Percentiles rank a stretch among this genome's conserved stretches.
These are phyloP conservation scores for Amblyjoppa proteus DNA, from an alignment of 2,888 invertebrate genomes.

Conservation along the genomic window DNA sequence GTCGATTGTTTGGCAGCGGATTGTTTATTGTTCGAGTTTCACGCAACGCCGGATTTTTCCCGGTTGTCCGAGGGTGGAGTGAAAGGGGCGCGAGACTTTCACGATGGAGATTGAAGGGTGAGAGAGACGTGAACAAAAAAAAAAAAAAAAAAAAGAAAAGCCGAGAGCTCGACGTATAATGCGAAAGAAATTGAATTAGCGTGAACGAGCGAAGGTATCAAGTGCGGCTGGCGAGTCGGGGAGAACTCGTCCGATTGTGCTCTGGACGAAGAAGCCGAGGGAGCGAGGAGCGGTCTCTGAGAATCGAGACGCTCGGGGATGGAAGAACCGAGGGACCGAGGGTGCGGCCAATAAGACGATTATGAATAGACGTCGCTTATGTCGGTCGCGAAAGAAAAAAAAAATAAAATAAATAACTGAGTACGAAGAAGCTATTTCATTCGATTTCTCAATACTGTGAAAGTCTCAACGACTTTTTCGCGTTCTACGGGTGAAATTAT, in stretches of 20 bases:
- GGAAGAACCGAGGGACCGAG: conserved; percentile 23
- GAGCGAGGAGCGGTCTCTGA: neutral
- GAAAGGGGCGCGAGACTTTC: conserved; percentile 33
- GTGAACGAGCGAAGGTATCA: conserved; percentile 57
- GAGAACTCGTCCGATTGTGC: conserved; percentile 60
- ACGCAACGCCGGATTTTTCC: conserved; percentile 41
- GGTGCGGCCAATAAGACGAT: conserved; percentile 62
- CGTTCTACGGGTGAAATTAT: conserved; percentile 41
- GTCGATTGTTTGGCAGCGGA: conserved; percentile 45
- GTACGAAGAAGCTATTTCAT: conserved; percentile 59
- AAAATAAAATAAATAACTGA: neutral
- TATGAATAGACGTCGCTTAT: conserved; percentile 66
- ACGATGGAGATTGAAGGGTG: neutral
- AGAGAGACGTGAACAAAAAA: conserved; percentile 34
- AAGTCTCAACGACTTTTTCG: conserved; percentile 67
- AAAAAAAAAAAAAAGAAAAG: conserved; percentile 59
- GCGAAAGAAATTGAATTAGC: conserved; percentile 63
- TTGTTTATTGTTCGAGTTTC: conserved; percentile 59
- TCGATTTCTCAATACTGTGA: conserved; percentile 52
- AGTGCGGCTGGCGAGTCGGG: conserved; percentile 37
- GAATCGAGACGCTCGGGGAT: conserved; percentile 2
- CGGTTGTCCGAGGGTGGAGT: conserved; percentile 6
- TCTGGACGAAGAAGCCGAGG: neutral
- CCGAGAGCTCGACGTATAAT: conserved; percentile 48
- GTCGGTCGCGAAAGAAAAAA: conserved; percentile 37